These are phyloP conservation scores for Lithophane leautieri DNA, from an alignment of 2,888 invertebrate genomes.

Conservation along the genomic window DNA sequence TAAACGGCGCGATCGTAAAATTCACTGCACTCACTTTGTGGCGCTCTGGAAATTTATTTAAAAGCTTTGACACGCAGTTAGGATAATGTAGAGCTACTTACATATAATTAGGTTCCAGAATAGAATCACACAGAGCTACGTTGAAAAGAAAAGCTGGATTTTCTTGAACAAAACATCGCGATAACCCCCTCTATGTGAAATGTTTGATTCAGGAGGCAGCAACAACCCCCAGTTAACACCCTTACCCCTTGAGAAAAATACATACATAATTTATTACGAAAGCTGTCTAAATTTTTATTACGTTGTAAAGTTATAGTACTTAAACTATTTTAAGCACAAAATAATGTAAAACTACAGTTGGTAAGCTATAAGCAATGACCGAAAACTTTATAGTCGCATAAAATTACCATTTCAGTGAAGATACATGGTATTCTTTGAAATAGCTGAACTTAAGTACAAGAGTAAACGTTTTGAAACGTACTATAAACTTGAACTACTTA, in stretches of 20 bases:
- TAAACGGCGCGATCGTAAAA: constrained; percentile 84
- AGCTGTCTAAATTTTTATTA: constrained; percentile 59
- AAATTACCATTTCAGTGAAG: constrained; percentile 71
- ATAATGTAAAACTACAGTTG: constrained; percentile 71
- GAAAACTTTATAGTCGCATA: constrained; percentile 73
- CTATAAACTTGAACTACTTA: constrained; percentile 55
- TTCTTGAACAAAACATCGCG: constrained; percentile 20
- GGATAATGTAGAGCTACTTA: constrained; percentile 57
- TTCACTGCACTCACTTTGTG: constrained; percentile 85
- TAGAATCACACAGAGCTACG: constrained; percentile 15
- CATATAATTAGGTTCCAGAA: constrained; percentile 49
- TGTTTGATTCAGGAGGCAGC: constrained; percentile 34
- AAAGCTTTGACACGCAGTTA: constrained; percentile 69
- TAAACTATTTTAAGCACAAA: constrained; percentile 65
- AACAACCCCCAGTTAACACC: constrained; percentile 27
- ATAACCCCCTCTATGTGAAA: constrained; percentile 19
- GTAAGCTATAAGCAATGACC: constrained; percentile 68
- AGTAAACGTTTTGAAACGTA: constrained; percentile 68
- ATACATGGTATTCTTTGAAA: constrained; percentile 68
- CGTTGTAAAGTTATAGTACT: constrained; percentile 50
- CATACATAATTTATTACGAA: constrained; percentile 60
- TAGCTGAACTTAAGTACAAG: constrained; percentile 62
- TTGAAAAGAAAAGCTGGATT: constrained; percentile 12
- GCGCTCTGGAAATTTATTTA: constrained; percentile 78
- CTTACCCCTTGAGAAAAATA: constrained; percentile 47